Evolutionary conservation across 2,888 invertebrate genomes (phyloP), one percentile per base, ranked within the genome.

Genomic region (Clivina fossor): DNA sequence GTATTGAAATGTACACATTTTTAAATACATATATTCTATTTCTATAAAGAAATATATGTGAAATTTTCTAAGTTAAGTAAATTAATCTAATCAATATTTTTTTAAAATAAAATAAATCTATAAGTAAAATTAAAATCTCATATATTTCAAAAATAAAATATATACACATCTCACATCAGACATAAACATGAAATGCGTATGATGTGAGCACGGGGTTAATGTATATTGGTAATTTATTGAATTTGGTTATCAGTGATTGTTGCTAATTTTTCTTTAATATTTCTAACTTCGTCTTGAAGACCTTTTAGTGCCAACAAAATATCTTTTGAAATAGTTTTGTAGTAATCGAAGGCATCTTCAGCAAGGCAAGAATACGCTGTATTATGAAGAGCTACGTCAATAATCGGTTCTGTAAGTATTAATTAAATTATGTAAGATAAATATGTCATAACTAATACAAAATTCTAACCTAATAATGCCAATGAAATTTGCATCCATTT

Each of bases 321-420:
- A 16, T 47, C 35, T 8, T 33, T 4, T 8, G 33, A n/a, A 19
- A 33, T 47, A 5, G n/a, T 26, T 18, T 44, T 22, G 20, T 44
- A 26, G n/a, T n/a, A n/a, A 40, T 40, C 40, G 22, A 18, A 20
- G 3, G 15, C 11, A 22, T 53, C 51, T 51, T 43, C 53, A 11
- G 24, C 11, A n/a, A 44, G 13, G 13, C 44, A 53, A 26, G 44
- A 35, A 28, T 44, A 16, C 9, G 35, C 26, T 9, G 24, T 35
- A 19, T 53, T 44, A 35, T 35, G 19, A 9, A 44, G 11, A 26
- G 44, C 53, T 9, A 53, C 28, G 22, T 33, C 20, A 22, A 53
- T 44, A 35, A 53, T 44, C 2, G 53, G 35, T 35, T 53, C 53
- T 53, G 18, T 8, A 53, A 53, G 8, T 13, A 7, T 38, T n/a